Evolutionary conservation across 2,797 vertebrate genomes (phyloP).

Genomic region (Erethizon dorsatum): DNA sequence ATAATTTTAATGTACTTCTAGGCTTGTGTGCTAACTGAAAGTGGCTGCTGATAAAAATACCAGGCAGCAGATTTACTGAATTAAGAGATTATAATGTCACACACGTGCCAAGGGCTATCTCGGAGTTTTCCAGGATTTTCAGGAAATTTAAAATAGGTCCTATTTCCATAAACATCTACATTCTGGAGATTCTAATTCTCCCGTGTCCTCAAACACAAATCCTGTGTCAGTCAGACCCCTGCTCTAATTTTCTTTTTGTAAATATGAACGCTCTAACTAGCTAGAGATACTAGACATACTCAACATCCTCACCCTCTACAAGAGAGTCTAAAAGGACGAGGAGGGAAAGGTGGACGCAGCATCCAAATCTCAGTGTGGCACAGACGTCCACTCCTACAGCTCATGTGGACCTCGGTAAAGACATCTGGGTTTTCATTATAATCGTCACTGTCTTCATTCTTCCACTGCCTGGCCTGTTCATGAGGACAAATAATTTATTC

Average conservation of each 20-base stretch:
- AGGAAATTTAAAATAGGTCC: slow-evolving; percentile 24
- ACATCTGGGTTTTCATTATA: not conserved
- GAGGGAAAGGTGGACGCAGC: not conserved
- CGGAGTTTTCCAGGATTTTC: slow-evolving; percentile 20
- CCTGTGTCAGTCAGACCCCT: not conserved
- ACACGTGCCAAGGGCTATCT: slow-evolving; percentile 8
- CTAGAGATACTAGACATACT: not conserved
- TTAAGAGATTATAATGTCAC: slow-evolving; percentile 65
- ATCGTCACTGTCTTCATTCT: slow-evolving; percentile 31
- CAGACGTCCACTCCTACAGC: not conserved
- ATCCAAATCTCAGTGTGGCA: accelerated
- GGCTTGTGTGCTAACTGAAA: slow-evolving; percentile 49
- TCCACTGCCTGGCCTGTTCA: not conserved
- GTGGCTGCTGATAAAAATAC: slow-evolving; percentile 71
- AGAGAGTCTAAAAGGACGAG: not conserved
- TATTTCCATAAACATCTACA: slow-evolving; percentile 15
- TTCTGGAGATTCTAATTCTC: not conserved
- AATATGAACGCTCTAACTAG: not conserved
- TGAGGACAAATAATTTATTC: slow-evolving; percentile 16
- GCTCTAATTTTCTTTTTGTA: not conserved
- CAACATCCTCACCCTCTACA: not conserved
- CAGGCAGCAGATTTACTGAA: slow-evolving; percentile 34
- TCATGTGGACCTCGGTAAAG: not conserved
- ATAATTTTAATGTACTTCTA: slow-evolving; percentile 53
- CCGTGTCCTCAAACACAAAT: not conserved